Evolutionary conservation across 2,888 invertebrate species (phyloP).

Genomic region (Nezara viridula): DNA sequence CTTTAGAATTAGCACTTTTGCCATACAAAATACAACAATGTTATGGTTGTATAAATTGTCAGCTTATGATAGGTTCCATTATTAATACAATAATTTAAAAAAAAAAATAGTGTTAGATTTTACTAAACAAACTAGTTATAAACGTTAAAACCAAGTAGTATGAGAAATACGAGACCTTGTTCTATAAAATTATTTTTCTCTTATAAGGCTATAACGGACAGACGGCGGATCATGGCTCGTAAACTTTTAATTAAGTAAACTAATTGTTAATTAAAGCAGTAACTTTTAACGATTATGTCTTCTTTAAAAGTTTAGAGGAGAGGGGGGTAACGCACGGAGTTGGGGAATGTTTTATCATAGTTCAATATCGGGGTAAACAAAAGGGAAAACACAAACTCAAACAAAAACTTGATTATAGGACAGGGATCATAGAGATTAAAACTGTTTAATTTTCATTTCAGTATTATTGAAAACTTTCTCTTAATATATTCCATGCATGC

Average conservation of each 20-base stretch:
- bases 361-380: background rate
- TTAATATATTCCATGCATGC: background rate
- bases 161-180: background rate
- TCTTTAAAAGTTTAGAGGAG: background rate
- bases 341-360: background rate
- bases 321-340: background rate
- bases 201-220: background rate
- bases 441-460: background rate
- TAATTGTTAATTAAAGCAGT: background rate
- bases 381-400: background rate
- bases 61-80: too few relatives aligned
- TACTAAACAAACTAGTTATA: background rate
- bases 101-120: background rate
- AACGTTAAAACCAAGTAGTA: too few relatives aligned
- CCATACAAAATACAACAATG: too few relatives aligned
- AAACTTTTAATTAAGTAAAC: background rate
- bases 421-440: background rate
- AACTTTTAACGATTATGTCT: background rate
- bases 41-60: too few relatives aligned
- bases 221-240: background rate
- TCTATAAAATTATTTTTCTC: background rate
- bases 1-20: too few relatives aligned
- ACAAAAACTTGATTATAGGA: background rate
- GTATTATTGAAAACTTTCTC: background rate
- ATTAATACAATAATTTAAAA: too few relatives aligned